Conservation (phyloP, 2,888 invertebrate species). For the Trissolcus brochymenae region DNA sequence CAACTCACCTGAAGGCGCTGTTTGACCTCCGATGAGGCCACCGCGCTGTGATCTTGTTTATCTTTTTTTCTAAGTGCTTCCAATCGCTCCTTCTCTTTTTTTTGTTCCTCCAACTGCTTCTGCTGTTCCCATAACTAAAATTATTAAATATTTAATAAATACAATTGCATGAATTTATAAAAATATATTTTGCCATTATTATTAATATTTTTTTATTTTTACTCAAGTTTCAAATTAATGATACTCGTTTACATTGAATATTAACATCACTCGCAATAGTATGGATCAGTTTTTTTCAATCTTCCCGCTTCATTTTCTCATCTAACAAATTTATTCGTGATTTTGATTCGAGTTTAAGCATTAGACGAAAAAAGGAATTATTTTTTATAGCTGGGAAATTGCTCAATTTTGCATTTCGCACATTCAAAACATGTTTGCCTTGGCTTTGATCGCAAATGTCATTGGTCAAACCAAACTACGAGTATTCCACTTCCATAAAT, state of each 20-base stretch:
- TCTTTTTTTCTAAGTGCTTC: slow-evolving; percentile 94
- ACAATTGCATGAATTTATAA: not conserved
- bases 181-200: too few species aligned
- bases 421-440: slow-evolving; percentile 43
- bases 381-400: not conserved
- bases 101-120: slow-evolving; percentile 88
- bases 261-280: too few species aligned
- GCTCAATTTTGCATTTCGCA: slow-evolving; percentile 28
- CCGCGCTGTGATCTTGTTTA: slow-evolving; percentile 96
- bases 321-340: too few species aligned
- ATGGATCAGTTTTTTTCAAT: too few species aligned
- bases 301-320: too few species aligned
- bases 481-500: slow-evolving; percentile 46
- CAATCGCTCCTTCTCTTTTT: slow-evolving; percentile 87
- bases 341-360: too few species aligned
- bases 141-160: too few species aligned
- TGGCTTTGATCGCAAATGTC: slow-evolving; percentile 48
- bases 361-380: too few species aligned
- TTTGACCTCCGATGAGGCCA: slow-evolving; percentile 97
- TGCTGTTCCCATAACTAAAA: slow-evolving; percentile 94
- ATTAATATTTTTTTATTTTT: too few species aligned
- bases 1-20: slow-evolving; percentile 89
- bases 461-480: slow-evolving; percentile 33
- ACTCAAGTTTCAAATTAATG: too few species aligned
- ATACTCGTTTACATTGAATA: too few species aligned